Evolutionary conservation across 2,888 invertebrate genomes (phyloP).

Genomic region (Myopa testacea): DNA sequence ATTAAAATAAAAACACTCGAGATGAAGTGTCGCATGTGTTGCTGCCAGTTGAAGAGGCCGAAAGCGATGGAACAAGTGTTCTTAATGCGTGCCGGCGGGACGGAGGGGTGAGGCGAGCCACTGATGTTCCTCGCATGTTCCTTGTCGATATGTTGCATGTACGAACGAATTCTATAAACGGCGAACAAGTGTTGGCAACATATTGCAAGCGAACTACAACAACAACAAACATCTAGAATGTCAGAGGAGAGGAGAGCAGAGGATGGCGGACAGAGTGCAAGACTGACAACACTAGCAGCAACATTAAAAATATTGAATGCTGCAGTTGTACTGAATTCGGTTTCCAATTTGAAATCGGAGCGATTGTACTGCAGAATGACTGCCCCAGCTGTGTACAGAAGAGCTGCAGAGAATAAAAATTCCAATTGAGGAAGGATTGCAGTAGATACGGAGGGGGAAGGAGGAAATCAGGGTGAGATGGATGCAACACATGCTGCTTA

Average conservation of each 20-base stretch:
- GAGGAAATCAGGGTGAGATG: not conserved
- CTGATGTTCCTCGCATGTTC: not conserved
- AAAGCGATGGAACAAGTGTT: slow-evolving; percentile 25
- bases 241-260: not conserved
- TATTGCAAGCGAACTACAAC: slow-evolving; percentile 36
- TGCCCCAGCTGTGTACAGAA: slow-evolving; percentile 6
- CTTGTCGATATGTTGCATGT: slow-evolving; percentile 14
- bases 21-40: slow-evolving; percentile 56
- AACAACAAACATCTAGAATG: slow-evolving; percentile 10
- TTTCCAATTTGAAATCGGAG: slow-evolving; percentile 20
- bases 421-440: not conserved
- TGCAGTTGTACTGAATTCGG: slow-evolving; percentile 37
- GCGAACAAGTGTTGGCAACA: slow-evolving; percentile 66
- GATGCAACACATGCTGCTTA: slow-evolving; percentile 16
- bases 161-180: slow-evolving; percentile 49
- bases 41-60: slow-evolving; percentile 47
- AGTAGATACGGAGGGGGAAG: not conserved
- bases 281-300: slow-evolving; percentile 17
- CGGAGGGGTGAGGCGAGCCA: not conserved
- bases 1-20: slow-evolving; percentile 42
- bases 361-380: slow-evolving; percentile 5
- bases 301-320: slow-evolving; percentile 39
- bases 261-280: not conserved
- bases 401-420: not conserved
- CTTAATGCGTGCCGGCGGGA: slow-evolving; percentile 21